phyloP scores from a whole-genome alignment of 2,113 vertebrate genomes.

The Lepisosteus oculatus region DNA sequence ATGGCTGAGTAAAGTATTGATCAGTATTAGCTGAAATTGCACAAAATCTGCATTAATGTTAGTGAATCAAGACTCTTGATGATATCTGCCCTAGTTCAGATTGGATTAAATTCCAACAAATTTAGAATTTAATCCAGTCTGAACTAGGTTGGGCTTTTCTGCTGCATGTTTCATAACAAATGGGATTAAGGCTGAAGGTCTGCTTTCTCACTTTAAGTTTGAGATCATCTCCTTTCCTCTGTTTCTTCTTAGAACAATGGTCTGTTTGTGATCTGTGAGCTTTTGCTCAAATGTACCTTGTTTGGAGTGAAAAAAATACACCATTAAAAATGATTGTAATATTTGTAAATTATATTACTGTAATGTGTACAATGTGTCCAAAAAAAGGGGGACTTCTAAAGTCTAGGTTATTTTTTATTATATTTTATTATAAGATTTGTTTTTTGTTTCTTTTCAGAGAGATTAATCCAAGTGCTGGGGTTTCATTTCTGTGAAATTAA shows the following conservation, averaged over 20 bases:
- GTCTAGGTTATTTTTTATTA: conserved; percentile 74
- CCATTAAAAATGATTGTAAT: conserved; percentile 75
- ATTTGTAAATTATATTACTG: conserved; percentile 77
- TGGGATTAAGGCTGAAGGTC: conserved; percentile 13
- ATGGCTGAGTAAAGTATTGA: too few species aligned
- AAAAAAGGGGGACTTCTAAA: conserved; percentile 1
- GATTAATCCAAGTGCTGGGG: conserved; percentile 51
- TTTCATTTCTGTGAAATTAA: conserved; percentile 76
- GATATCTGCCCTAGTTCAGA: not conserved
- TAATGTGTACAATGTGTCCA: conserved; percentile 77
- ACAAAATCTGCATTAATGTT: too few species aligned
- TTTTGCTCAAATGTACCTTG: conserved; percentile 65
- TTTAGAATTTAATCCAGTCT: conserved; percentile 43
- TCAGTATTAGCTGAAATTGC: too few species aligned
- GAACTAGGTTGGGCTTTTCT: conserved; percentile 33
- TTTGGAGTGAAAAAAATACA: conserved; percentile 51
- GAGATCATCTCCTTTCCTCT: conserved; percentile 4
- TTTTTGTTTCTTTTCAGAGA: conserved; percentile 63
- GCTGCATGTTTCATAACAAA: conserved; percentile 61
- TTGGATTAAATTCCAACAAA: conserved; percentile 38
- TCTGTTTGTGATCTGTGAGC: conserved; percentile 53
- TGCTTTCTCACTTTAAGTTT: conserved; percentile 4
- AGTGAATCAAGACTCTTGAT: too few species aligned
- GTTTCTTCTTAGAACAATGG: conserved; percentile 49
- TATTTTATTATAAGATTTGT: conserved; percentile 68